A percentile compares a stretch with the other conserved stretches of the same genome.
phyloP scores from a whole-genome alignment of 2,888 invertebrate species.

The Taphrorychus bicolor region DNA sequence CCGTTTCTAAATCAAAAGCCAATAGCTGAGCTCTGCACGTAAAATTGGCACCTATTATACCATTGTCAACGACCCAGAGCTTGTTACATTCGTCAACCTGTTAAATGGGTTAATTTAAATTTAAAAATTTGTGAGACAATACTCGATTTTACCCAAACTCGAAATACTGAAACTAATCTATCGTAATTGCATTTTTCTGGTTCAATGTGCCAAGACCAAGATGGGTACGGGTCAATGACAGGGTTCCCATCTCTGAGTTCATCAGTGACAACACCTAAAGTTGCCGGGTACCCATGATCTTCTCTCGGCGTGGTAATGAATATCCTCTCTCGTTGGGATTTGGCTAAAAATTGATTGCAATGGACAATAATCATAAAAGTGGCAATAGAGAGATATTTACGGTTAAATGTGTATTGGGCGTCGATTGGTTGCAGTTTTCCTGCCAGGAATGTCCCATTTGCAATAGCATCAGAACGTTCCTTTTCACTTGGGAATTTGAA shows the following conservation, averaged over 20 bases:
- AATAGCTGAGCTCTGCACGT: conserved; percentile 76
- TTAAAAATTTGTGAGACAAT: too few relatives aligned
- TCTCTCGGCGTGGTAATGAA: conserved; percentile 79
- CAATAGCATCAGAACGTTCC: conserved; percentile 60
- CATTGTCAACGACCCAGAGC: conserved; percentile 77
- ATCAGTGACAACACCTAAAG: conserved; percentile 68
- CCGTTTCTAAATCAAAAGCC: conserved; percentile 70
- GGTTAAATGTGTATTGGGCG: conserved; percentile 68
- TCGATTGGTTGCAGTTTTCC: conserved; percentile 74
- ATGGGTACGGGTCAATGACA: conserved; percentile 64
- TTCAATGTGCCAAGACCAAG: conserved; percentile 63
- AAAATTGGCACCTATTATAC: conserved; percentile 65
- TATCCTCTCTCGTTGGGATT: conserved; percentile 56
- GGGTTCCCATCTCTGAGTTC: conserved; percentile 52
- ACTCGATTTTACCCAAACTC: conserved; percentile 66
- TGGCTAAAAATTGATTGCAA: background rate
- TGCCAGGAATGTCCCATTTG: conserved; percentile 63
- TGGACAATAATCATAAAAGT: background rate
- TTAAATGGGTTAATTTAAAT: background rate
- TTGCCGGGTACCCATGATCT: conserved; percentile 73
- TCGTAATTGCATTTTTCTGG: conserved; percentile 54
- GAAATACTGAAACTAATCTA: conserved; percentile 75
- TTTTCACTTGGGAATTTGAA: conserved; percentile 66
- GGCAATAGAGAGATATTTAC: conserved; percentile 51
- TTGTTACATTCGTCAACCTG: conserved; percentile 75